phyloP scores from a whole-genome alignment of 1,140 invertebrate genomes.

The Ericerus pela region DNA sequence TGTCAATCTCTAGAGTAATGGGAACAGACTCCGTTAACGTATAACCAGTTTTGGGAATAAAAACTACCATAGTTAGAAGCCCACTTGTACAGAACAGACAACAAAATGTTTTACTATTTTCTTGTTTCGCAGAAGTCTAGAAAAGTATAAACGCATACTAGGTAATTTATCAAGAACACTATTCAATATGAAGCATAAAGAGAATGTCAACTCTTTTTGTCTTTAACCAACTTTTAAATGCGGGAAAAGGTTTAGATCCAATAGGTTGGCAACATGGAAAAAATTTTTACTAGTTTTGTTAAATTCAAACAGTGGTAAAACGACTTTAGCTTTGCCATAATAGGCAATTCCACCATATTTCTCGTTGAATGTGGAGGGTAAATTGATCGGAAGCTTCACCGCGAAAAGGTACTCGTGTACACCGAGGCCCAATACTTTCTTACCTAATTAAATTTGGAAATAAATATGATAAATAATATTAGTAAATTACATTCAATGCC shows the following conservation, averaged over 20 bases:
- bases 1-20: constrained; percentile 48
- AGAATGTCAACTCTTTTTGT: too few relatives aligned
- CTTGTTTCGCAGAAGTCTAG: constrained; percentile 44
- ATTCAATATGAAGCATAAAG: too few relatives aligned
- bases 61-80: constrained; percentile 43
- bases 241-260: constrained; percentile 61
- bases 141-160: constrained; percentile 5
- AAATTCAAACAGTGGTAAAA: constrained; percentile 77
- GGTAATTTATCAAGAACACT: too few relatives aligned
- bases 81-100: constrained; percentile 51
- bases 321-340: constrained; percentile 63
- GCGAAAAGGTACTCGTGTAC: constrained; percentile 57
- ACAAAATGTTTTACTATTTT: constrained; percentile 51
- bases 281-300: constrained; percentile 70
- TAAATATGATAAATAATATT: too few relatives aligned
- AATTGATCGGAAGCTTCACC: constrained; percentile 45
- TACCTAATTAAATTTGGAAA: constrained; percentile 37
- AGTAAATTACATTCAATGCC: too few relatives aligned
- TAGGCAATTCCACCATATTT: constrained; percentile 64
- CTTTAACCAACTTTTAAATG: constrained; percentile 7
- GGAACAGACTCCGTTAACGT: constrained; percentile 52
- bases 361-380: constrained; percentile 71
- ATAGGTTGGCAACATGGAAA: constrained; percentile 68
- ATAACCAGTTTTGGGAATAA: constrained; percentile 46
- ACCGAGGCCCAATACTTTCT: constrained; percentile 48